A percentile compares a stretch with the other conserved stretches of the same genome.
Conservation (phyloP, 2,797 vertebrate species). For the Zenarchopterus dispar region DNA sequence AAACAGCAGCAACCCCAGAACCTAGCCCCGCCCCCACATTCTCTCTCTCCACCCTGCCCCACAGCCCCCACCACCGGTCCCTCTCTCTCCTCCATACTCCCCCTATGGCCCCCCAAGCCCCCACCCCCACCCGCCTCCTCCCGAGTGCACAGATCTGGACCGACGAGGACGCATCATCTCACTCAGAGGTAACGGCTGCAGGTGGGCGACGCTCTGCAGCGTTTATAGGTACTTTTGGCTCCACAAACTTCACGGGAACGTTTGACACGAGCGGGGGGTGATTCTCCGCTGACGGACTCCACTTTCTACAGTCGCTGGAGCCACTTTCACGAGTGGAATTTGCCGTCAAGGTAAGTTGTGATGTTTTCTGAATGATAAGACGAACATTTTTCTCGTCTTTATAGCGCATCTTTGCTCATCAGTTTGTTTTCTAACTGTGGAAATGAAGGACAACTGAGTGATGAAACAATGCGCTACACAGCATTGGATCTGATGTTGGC, state of each 20-base stretch:
- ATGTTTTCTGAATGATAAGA: neutral
- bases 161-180: constrained; percentile 77
- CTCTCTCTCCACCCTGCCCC: too few species aligned
- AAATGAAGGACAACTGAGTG: too few species aligned
- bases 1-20: too few species aligned
- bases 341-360: constrained; percentile 76
- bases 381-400: too few species aligned
- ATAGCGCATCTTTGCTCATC: too few species aligned
- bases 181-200: constrained; percentile 62
- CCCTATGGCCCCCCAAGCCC: too few species aligned
- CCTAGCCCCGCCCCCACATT: too few species aligned
- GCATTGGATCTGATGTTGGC: too few species aligned
- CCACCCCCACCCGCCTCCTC: neutral
- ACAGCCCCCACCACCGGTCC: neutral
- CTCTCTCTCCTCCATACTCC: neutral
- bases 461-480: too few species aligned
- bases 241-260: constrained; percentile 53
- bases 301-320: constrained; percentile 64
- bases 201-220: constrained; percentile 61
- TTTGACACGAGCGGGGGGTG: constrained; percentile 14
- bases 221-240: constrained; percentile 55
- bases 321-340: constrained; percentile 60
- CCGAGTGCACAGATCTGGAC: constrained; percentile 52
- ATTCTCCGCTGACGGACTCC: constrained; percentile 44
- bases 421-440: too few species aligned